Percentiles rank a stretch among this genome's conserved stretches.
phyloP scores from a whole-genome alignment of 2,113 vertebrate species.

The Sinocyclocheilus anshuiensis region DNA sequence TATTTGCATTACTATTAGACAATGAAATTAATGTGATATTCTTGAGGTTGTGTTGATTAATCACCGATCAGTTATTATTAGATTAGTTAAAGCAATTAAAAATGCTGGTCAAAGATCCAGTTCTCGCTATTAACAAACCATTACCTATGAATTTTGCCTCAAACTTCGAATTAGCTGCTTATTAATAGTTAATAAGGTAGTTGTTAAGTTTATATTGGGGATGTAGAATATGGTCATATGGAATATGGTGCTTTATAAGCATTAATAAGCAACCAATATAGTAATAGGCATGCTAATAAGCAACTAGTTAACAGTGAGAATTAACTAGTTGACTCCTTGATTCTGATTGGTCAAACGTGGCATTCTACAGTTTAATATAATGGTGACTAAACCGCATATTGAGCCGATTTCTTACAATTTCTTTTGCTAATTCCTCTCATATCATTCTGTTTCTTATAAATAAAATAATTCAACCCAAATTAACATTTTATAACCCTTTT shows the following conservation, averaged over 20 bases:
- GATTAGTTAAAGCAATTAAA: background rate
- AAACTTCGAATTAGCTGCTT: too few relatives aligned
- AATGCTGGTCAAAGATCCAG: background rate
- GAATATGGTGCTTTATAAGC: too few relatives aligned
- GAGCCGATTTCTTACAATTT: background rate
- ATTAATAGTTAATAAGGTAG: too few relatives aligned
- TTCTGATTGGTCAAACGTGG: background rate
- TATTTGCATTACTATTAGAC: background rate
- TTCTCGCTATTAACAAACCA: too few relatives aligned
- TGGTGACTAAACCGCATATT: background rate
- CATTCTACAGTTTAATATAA: background rate
- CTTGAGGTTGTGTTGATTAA: background rate
- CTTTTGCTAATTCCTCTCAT: background rate
- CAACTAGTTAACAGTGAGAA: too few relatives aligned
- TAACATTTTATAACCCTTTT: background rate
- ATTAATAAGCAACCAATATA: too few relatives aligned
- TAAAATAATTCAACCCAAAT: background rate
- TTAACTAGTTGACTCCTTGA: background rate
- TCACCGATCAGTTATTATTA: background rate
- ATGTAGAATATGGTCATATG: too few relatives aligned
- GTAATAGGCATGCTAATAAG: too few relatives aligned
- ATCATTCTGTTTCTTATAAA: background rate
- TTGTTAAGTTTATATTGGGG: too few relatives aligned
- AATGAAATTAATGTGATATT: background rate
- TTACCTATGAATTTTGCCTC: too few relatives aligned